Conservation (phyloP, 2,113 vertebrate species). For the Marmota flaviventris region DNA sequence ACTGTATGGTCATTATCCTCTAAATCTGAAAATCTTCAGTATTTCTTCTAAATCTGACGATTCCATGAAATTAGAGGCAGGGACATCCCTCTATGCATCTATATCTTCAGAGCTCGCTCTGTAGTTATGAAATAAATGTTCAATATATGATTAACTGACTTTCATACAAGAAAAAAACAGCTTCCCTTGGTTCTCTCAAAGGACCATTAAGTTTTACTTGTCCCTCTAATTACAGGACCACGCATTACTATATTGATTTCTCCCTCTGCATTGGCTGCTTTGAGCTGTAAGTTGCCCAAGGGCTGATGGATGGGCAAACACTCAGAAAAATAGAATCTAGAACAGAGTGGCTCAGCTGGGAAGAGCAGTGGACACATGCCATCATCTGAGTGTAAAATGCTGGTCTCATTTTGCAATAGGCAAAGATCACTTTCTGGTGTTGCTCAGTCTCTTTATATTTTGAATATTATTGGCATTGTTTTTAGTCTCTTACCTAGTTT, state of each 20-base stretch:
- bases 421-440: neutral
- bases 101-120: neutral
- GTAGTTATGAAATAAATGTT: neutral
- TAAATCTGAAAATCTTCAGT: neutral
- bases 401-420: neutral
- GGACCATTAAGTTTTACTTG: neutral
- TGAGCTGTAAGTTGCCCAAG: no score
- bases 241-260: neutral
- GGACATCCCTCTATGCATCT: neutral
- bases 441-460: neutral
- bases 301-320: neutral
- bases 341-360: neutral
- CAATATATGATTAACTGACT: neutral
- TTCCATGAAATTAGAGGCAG: neutral
- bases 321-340: neutral
- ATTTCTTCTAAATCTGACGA: slow-evolving; percentile 12
- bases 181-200: neutral
- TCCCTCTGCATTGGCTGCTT: neutral
- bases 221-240: neutral
- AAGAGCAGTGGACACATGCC: accelerated
- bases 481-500: neutral
- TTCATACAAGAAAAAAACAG: neutral
- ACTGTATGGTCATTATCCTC: neutral
- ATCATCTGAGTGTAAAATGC: accelerated
- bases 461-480: neutral